Evolutionary conservation across 2,797 vertebrate genomes (phyloP).

Genomic region (Buphagus erythrorhynchus): DNA sequence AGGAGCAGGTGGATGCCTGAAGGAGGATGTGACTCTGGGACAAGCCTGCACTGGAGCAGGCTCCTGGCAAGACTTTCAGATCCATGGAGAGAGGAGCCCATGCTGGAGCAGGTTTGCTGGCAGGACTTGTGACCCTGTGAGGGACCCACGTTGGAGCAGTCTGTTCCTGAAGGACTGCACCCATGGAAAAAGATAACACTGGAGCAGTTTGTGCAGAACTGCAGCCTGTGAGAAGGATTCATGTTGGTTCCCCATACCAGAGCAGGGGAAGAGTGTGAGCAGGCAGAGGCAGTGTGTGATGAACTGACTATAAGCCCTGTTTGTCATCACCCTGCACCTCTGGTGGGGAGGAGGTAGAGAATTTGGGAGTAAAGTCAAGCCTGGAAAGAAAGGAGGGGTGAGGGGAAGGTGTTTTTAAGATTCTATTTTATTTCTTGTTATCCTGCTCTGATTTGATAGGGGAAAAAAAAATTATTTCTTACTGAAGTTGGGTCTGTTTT

Average conservation of each 20-base stretch:
- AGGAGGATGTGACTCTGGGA: not conserved
- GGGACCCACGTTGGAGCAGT: not conserved
- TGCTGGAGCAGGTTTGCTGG: not conserved
- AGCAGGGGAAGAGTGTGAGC: not conserved
- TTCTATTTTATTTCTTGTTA: not conserved
- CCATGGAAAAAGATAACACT: not conserved
- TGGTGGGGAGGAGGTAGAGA: not conserved
- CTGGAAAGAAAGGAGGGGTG: not conserved
- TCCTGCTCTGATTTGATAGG: not conserved
- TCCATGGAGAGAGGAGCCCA: not conserved
- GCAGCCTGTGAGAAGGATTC: not conserved
- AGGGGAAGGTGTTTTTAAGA: not conserved
- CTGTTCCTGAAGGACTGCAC: not conserved
- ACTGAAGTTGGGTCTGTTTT: not conserved
- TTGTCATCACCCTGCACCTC: rapidly evolving
- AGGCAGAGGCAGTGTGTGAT: not conserved
- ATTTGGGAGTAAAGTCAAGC: not conserved
- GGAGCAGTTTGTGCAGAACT: not conserved
- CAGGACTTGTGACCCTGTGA: not conserved
- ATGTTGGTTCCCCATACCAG: not conserved
- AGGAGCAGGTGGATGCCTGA: not conserved
- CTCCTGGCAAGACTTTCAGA: not conserved
- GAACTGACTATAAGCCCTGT: not conserved
- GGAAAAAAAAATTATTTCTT: not conserved
- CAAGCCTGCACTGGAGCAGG: not conserved